A percentile compares a stretch with the other conserved stretches of the same genome.
These are phyloP conservation scores for Metopolophium dirhodum DNA, from an alignment of 1,140 invertebrate genomes.

Conservation along the genomic window DNA sequence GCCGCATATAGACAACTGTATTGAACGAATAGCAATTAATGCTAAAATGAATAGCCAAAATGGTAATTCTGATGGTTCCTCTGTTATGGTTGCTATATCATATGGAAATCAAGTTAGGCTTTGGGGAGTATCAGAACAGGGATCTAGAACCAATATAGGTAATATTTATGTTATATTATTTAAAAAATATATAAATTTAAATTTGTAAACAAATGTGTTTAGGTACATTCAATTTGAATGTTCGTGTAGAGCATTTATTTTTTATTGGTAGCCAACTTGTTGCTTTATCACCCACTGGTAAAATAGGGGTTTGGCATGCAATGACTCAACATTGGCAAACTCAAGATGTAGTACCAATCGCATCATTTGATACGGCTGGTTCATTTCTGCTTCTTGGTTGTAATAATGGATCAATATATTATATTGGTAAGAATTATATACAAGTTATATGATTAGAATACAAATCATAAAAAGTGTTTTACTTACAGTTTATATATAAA, in stretches of 20 bases:
- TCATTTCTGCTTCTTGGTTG: constrained; percentile 94
- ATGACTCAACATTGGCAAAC: constrained; percentile 99
- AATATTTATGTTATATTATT: constrained; percentile 54
- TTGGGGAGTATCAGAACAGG: constrained; percentile 88
- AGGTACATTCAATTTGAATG: constrained; percentile 88
- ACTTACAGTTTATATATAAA: background rate
- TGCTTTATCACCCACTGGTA: constrained; percentile 90
- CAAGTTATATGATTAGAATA: background rate
- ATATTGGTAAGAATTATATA: constrained; percentile 76
- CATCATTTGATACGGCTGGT: constrained; percentile 95
- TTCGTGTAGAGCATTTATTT: constrained; percentile 92
- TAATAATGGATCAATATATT: constrained; percentile 96
- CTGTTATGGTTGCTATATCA: constrained; percentile 90
- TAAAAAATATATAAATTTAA: background rate
- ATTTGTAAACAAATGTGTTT: constrained; percentile 59
- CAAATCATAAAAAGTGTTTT: background rate
- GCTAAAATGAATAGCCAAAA: constrained; percentile 81
- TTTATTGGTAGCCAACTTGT: constrained; percentile 98
- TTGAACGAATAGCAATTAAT: constrained; percentile 93
- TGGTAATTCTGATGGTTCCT: constrained; percentile 65
- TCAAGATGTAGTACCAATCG: constrained; percentile 92
- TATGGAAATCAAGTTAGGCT: constrained; percentile 83
- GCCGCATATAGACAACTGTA: constrained; percentile 85
- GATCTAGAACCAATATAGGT: constrained; percentile 80
- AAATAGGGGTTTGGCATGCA: constrained; percentile 98